Conservation (phyloP, 2,888 invertebrate genomes). For the Chouioia cunea region DNA sequence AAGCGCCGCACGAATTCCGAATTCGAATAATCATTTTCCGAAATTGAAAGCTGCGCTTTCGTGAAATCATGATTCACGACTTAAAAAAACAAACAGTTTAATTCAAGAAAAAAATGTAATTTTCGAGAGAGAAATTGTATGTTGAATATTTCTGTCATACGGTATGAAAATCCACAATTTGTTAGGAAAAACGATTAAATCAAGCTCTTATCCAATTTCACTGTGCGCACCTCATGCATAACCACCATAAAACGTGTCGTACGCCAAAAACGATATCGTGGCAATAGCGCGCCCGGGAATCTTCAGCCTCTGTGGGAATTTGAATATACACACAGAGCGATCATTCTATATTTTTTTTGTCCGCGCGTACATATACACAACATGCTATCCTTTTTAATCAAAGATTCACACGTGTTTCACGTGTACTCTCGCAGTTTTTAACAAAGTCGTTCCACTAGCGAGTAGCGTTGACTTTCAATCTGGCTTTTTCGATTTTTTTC, state of each 20-base stretch:
- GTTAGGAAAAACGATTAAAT: conserved; percentile 27
- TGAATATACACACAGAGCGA: conserved; percentile 42
- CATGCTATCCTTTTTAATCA: conserved; percentile 32
- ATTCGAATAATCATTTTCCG: conserved; percentile 43
- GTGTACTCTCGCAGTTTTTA: conserved; percentile 7
- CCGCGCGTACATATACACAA: too few species aligned
- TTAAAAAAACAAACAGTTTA: too few species aligned
- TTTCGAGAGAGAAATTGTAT: conserved; percentile 2
- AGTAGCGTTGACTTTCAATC: conserved; percentile 47
- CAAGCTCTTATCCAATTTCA: neutral
- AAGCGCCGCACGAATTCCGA: conserved; percentile 17
- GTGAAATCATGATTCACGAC: too few species aligned
- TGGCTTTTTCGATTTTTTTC: conserved; percentile 45
- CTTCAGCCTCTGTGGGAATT: conserved; percentile 36
- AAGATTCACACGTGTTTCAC: conserved; percentile 34
- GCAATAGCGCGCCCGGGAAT: conserved; percentile 29
- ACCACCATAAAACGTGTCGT: conserved; percentile 18
- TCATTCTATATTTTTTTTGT: neutral
- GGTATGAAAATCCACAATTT: neutral
- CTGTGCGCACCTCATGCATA: neutral
- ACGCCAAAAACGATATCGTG: neutral
- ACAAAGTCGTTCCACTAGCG: conserved; percentile 37
- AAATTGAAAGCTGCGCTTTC: conserved; percentile 40
- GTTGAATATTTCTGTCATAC: neutral
- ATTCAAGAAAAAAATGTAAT: too few species aligned